Base-by-base conservation (phyloP, 2,113 vertebrate genomes). In the Callithrix jacchus region DNA sequence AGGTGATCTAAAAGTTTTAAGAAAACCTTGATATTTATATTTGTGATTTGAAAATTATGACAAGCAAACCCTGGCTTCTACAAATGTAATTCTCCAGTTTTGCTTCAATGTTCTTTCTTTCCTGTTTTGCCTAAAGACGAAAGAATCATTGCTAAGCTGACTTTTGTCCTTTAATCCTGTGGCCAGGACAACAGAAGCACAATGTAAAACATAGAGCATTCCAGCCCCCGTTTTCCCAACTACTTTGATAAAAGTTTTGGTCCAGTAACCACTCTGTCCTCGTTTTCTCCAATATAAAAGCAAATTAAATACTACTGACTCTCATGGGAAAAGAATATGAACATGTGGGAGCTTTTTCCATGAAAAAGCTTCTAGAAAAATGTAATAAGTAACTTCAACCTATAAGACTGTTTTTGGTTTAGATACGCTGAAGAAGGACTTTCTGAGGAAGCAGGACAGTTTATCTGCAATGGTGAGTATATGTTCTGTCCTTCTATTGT, bases 371-470 rank as follows among this genome's bases (percentile, higher is more conserved):
- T 8, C 18, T 35, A 45, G 37, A 42, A 71, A 92, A 96, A 86
- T 84, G 11, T 68, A 80, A 30, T 68, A 35, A 30, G 6, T 71
- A 11, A 82, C 74, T 79, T 90, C n/a, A 81, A 90, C 12, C 17
- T 90, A 10, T 40, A 45, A 81, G 3, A 14, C 86, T 49, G 61
- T 92, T 88, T 95, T 86, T 87, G 21, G 86, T 64, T 95, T 92
- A 98, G 98, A 83, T 77, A 92, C 42, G 91, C 90, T 42, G 97
- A 97, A 64, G 98, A 97, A 81, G 97, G 87, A 8, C 76, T 97
- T 94, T 76, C 92, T 90, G 98, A 98, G 64, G 98, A 97, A 74
- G 35, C 73, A 7, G 90, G 93, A 61, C 97, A 91, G 45, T 66
- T 82, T 0, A 89, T 88, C 68, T 74, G 58, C 37, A 95, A 37